Percentiles rank a stretch among this genome's conserved stretches.
Conservation (phyloP, 2,888 invertebrate genomes). For the Pristionchus fissidentatus region DNA sequence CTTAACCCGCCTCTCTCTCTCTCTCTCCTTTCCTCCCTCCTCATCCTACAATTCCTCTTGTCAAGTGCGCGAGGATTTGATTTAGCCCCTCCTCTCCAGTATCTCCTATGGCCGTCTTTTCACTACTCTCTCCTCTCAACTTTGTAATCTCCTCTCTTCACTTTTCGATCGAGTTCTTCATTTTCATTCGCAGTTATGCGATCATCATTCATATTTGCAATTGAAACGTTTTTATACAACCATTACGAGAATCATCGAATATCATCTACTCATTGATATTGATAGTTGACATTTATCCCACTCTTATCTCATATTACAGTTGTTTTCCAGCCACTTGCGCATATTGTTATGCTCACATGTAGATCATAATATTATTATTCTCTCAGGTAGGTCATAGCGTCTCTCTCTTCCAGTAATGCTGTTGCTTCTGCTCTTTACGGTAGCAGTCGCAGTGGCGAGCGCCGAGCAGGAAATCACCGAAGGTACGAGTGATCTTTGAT, state of each 20-base stretch:
- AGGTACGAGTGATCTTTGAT: neutral
- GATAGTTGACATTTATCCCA: neutral
- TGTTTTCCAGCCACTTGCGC: neutral
- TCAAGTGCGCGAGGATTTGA: conserved; percentile 49
- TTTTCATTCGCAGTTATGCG: no score
- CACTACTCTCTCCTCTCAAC: neutral
- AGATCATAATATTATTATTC: neutral
- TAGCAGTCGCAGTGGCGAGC: neutral
- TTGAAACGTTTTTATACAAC: no score
- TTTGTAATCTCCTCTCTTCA: neutral
- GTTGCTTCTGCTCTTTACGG: conserved; percentile 15
- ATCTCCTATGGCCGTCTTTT: no score
- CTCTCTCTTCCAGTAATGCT: neutral
- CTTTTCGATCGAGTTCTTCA: neutral
- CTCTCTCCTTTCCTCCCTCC: neutral
- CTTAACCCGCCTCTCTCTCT: conserved; percentile 19
- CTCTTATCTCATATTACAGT: neutral
- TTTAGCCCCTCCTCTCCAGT: conserved; percentile 24
- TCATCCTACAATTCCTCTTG: conserved; percentile 31
- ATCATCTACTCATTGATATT: neutral
- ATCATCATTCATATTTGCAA: no score
- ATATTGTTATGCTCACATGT: neutral
- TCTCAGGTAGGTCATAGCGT: neutral
- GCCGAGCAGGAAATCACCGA: conserved; percentile 43
- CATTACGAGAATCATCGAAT: neutral